phyloP scores from a whole-genome alignment of 1,140 invertebrate species.

The Orius laevigatus region DNA sequence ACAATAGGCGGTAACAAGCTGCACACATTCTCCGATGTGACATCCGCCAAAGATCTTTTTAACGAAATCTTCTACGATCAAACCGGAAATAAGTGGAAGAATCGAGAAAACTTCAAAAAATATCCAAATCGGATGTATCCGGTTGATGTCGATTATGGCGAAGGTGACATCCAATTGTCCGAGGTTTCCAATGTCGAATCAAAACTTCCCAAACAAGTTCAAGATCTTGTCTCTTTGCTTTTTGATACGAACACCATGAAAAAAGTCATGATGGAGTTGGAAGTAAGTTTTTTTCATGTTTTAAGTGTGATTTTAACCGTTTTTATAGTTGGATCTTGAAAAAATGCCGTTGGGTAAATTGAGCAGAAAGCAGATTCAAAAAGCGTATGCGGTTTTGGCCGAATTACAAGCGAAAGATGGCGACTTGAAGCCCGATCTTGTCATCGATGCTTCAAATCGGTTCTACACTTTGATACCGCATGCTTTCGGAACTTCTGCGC shows the following conservation, averaged over 20 bases:
- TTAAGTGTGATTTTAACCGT: neutral
- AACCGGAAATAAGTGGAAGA: conserved; percentile 63
- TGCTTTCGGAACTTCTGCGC: conserved; percentile 72
- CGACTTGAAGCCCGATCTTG: conserved; percentile 27
- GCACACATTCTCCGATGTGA: conserved; percentile 35
- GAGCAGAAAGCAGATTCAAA: conserved; percentile 76
- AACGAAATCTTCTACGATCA: conserved; percentile 60
- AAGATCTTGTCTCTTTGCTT: conserved; percentile 68
- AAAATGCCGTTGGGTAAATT: conserved; percentile 97
- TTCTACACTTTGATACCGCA: conserved; percentile 94
- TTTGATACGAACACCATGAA: conserved; percentile 91
- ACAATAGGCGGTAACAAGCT: conserved; percentile 71
- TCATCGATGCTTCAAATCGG: conserved; percentile 75
- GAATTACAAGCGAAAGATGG: conserved; percentile 47
- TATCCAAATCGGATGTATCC: conserved; percentile 66
- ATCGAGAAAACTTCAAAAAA: conserved; percentile 57
- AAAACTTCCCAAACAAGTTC: conserved; percentile 55
- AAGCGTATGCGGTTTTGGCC: conserved; percentile 65
- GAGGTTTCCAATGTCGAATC: too few relatives aligned
- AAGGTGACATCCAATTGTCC: conserved; percentile 25
- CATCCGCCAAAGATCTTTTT: conserved; percentile 50
- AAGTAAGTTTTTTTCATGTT: conserved; percentile 36
- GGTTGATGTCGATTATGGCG: conserved; percentile 78
- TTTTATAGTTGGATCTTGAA: conserved; percentile 65
- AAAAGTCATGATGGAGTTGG: conserved; percentile 82